phyloP scores from a whole-genome alignment of 2,888 invertebrate genomes.

The Siphlonurus alternatus region DNA sequence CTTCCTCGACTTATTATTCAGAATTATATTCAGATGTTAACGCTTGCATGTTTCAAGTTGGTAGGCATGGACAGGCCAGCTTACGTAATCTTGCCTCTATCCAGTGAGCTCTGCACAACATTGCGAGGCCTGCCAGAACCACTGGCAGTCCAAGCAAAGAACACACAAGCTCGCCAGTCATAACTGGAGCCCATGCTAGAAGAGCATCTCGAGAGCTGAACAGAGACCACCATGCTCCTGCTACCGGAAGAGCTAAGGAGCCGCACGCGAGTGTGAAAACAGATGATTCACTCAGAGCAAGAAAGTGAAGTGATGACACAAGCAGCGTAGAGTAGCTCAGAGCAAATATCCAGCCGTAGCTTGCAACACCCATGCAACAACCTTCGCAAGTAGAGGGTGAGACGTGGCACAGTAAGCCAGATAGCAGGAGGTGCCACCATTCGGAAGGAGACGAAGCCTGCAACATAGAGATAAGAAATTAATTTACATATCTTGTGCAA shows the following conservation, averaged over 20 bases:
- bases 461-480: background rate
- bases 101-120: constrained; percentile 34
- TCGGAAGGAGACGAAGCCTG: constrained; percentile 21
- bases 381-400: constrained; percentile 14
- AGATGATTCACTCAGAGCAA: constrained; percentile 36
- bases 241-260: constrained; percentile 34
- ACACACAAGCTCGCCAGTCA: constrained; percentile 42
- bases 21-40: too few relatives aligned
- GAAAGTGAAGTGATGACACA: constrained; percentile 31
- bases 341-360: constrained; percentile 33
- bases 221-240: constrained; percentile 40
- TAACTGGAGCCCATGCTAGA: constrained; percentile 33
- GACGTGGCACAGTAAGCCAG: constrained; percentile 24
- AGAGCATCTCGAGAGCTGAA: constrained; percentile 26
- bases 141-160: constrained; percentile 39
- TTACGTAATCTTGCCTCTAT: background rate
- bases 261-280: constrained; percentile 36
- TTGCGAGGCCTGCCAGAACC: constrained; percentile 33
- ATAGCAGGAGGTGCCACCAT: constrained; percentile 20
- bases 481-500: too few relatives aligned
- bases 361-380: constrained; percentile 19
- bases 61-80: background rate
- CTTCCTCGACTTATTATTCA: background rate
- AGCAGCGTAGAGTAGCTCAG: constrained; percentile 30
- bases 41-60: background rate